Base-by-base conservation (phyloP, 1,140 invertebrate species). In the Olivierus martensii region DNA sequence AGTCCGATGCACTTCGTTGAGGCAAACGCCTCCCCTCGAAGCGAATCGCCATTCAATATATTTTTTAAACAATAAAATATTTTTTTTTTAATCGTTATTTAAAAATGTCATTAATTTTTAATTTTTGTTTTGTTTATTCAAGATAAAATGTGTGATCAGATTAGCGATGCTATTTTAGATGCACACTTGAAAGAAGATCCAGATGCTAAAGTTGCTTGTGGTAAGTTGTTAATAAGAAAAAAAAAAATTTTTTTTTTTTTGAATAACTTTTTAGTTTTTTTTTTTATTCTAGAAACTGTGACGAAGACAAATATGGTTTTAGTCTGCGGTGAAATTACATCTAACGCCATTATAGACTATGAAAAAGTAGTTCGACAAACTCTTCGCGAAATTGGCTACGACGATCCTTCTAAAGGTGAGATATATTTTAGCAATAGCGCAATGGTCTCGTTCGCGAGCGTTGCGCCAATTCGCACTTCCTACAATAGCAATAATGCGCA, bases 121-220 rank as follows among this genome's bases (percentile, higher is more conserved):
- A n/a, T 14, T 4, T 44, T 49, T 14, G 1, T 15, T 38, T 35
- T 63, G 15, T 55, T 19, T 57, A 39, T 63, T 63, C 22, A 63
- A 96, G 94, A 98, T 70, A 98, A 99, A 83, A 94, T 99, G 81
- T 99, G 94, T 67, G 95, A 99, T 73, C 94, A 98, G 74, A 93
- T 99, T 63, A 96, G 91, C 73, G 95, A 99, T 77, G 94, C 95
- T 59, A 86, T 99, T 64, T 75, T 99, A 59, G 95, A 99, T 73
- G 95, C 94, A 63, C 91, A 97, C 76, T 74, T 99, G 48, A 78
- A 75, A 66, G 87, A 96, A 75, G 95, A 99, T 75, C 91, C 93
- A 18, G 78, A 96, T 72, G 93, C 94, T 37, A 98, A 97, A 80
- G 93, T 99, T 53, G 93, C 92, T 48, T 98, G 93, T 73, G 93